These are phyloP conservation scores for Phocides pigmalion DNA, from an alignment of 1,140 invertebrate genomes.

Conservation along the genomic window DNA sequence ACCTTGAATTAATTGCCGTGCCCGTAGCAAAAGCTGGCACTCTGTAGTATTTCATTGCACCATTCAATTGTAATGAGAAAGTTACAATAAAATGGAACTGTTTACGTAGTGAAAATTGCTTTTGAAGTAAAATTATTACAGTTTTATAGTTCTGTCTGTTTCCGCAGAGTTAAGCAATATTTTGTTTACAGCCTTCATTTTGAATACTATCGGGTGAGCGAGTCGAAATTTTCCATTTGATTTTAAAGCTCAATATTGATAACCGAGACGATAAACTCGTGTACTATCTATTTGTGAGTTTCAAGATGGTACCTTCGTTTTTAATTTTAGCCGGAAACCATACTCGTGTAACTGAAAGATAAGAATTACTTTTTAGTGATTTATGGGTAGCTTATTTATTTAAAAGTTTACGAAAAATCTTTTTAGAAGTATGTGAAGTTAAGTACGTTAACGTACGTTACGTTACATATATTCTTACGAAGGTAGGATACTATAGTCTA, in stretches of 20 bases:
- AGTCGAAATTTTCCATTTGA: not conserved
- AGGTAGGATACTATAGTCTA: no score
- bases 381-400: no score
- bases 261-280: no score
- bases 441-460: no score
- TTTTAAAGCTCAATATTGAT: not conserved
- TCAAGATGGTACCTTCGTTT: no score
- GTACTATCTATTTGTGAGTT: no score
- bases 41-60: constrained; percentile 11
- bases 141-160: constrained; percentile 41
- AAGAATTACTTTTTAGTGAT: no score
- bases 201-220: constrained; percentile 27
- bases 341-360: no score
- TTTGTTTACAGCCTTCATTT: constrained; percentile 34
- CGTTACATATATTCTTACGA: no score
- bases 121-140: constrained; percentile 49
- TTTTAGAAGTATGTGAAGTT: no score
- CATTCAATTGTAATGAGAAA: constrained; percentile 13
- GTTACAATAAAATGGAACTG: constrained; percentile 22
- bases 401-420: no score
- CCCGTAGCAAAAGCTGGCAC: not conserved
- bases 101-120: constrained; percentile 37
- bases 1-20: constrained; percentile 8
- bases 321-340: no score
- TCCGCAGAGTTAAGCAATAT: constrained; percentile 40